These are phyloP conservation scores for Drosophila atroscutellata DNA, from an alignment of 2,888 invertebrate genomes.

Conservation along the genomic window DNA sequence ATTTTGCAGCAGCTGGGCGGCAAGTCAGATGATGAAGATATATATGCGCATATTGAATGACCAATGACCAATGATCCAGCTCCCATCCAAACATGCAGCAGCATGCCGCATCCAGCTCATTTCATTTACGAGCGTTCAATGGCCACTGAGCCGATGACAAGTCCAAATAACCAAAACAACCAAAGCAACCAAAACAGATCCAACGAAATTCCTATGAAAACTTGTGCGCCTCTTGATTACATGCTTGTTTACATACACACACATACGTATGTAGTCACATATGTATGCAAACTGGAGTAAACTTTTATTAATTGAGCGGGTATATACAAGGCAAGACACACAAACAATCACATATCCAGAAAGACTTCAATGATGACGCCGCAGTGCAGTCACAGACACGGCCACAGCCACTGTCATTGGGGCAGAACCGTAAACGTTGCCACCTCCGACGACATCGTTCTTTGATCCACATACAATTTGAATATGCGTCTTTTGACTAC, in stretches of 20 bases:
- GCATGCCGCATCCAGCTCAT: slow-evolving; percentile 28
- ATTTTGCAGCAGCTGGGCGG: slow-evolving; percentile 43
- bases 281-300: slow-evolving; percentile 66
- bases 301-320: slow-evolving; percentile 68
- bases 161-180: slow-evolving; percentile 49
- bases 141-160: slow-evolving; percentile 52
- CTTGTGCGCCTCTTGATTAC: slow-evolving; percentile 56
- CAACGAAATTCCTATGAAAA: slow-evolving; percentile 61
- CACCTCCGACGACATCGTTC: slow-evolving; percentile 34
- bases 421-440: slow-evolving; percentile 14
- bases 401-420: slow-evolving; percentile 11
- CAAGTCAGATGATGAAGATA: slow-evolving; percentile 41
- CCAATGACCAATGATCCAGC: slow-evolving; percentile 60
- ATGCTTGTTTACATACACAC: slow-evolving; percentile 26
- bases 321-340: slow-evolving; percentile 6
- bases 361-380: slow-evolving; percentile 40
- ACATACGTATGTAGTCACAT: not conserved
- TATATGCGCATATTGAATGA: slow-evolving; percentile 66
- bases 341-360: slow-evolving; percentile 7
- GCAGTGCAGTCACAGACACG: slow-evolving; percentile 25
- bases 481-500: not conserved
- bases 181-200: slow-evolving; percentile 44
- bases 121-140: slow-evolving; percentile 41
- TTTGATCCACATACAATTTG: slow-evolving; percentile 11
- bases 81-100: slow-evolving; percentile 18